Conservation (phyloP, 2,888 invertebrate species). For the Aricia artaxerxes region DNA sequence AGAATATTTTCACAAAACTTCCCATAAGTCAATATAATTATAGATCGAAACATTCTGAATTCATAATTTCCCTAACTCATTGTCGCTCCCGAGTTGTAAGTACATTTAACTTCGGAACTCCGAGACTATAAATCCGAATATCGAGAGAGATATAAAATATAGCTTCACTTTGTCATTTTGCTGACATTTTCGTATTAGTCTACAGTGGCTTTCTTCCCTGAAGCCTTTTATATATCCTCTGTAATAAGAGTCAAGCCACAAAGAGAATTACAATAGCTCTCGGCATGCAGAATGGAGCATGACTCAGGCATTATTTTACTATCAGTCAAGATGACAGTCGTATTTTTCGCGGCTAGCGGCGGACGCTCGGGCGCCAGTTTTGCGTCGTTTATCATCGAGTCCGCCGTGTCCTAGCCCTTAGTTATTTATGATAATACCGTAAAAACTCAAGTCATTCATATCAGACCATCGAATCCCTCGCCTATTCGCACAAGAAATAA, state of each 20-base stretch:
- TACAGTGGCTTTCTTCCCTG: conserved; percentile 48
- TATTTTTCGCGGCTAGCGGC: conserved; percentile 76
- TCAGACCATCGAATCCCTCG: conserved; percentile 43
- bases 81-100: conserved; percentile 27
- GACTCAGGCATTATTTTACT: conserved; percentile 73
- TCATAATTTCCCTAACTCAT: conserved; percentile 25
- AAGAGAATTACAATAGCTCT: conserved; percentile 67
- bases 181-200: conserved; percentile 36
- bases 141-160: conserved; percentile 33
- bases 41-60: conserved; percentile 21
- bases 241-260: conserved; percentile 65
- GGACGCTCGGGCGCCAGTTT: conserved; percentile 71
- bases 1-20: neutral
- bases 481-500: conserved; percentile 28
- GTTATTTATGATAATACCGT: conserved; percentile 62
- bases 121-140: conserved; percentile 33
- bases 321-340: conserved; percentile 79
- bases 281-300: conserved; percentile 71
- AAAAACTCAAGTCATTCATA: conserved; percentile 53
- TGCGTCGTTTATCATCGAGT: conserved; percentile 73
- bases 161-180: conserved; percentile 33
- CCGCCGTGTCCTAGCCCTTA: conserved; percentile 61
- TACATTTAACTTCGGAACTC: conserved; percentile 36
- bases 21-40: neutral
- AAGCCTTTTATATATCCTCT: conserved; percentile 58